These are phyloP conservation scores for Solea senegalensis DNA, from an alignment of 2,113 vertebrate genomes.

Conservation along the genomic window DNA sequence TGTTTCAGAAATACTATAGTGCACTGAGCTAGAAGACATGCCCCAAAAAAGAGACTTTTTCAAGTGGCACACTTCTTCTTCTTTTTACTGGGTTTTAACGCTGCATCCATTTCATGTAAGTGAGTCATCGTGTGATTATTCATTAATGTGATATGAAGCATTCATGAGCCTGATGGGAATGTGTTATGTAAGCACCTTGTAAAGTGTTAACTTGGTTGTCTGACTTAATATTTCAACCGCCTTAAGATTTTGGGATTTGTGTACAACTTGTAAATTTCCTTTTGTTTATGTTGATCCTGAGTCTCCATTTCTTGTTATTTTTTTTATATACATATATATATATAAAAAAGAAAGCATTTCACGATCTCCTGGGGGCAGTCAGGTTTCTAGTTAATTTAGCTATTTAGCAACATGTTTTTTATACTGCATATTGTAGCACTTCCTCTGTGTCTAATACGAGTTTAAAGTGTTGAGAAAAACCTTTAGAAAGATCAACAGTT, in stretches of 20 bases:
- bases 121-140: slow-evolving; percentile 47
- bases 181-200: slow-evolving; percentile 70
- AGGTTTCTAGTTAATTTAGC: slow-evolving; percentile 81
- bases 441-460: slow-evolving; percentile 78
- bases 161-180: slow-evolving; percentile 71
- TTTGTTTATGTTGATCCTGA: slow-evolving; percentile 76
- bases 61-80: too few species aligned
- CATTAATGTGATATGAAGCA: slow-evolving; percentile 64
- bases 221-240: slow-evolving; percentile 83
- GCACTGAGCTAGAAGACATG: neutral
- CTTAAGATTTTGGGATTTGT: slow-evolving; percentile 83
- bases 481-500: slow-evolving; percentile 72
- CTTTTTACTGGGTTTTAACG: neutral
- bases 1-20: neutral
- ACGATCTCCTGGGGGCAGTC: slow-evolving; percentile 80
- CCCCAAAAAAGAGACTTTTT: neutral
- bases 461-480: slow-evolving; percentile 76
- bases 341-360: slow-evolving; percentile 68
- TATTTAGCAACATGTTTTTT: slow-evolving; percentile 81
- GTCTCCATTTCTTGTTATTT: slow-evolving; percentile 77
- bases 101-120: slow-evolving; percentile 30
- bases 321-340: slow-evolving; percentile 32
- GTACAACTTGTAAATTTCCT: slow-evolving; percentile 77
- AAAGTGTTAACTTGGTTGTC: slow-evolving; percentile 75
- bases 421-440: slow-evolving; percentile 87